Conservation (phyloP, 2,888 invertebrate genomes). For the Phasia obesa region DNA sequence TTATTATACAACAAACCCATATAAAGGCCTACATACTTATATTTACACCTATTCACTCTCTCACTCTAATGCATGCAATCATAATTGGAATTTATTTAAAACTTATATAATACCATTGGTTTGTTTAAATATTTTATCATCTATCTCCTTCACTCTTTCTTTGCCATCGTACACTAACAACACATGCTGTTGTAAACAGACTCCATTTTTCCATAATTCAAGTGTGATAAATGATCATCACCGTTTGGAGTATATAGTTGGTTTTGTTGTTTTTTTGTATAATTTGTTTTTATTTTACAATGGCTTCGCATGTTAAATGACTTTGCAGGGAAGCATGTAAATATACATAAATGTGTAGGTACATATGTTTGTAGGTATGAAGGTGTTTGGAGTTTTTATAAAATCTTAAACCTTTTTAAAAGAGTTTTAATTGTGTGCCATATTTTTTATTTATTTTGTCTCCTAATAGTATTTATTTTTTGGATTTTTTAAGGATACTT, state of each 20-base stretch:
- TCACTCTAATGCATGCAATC: not conserved
- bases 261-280: not conserved
- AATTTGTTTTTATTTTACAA: constrained; percentile 38
- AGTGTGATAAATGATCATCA: constrained; percentile 45
- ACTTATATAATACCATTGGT: constrained; percentile 30
- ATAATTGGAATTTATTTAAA: not conserved
- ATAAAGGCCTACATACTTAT: not conserved
- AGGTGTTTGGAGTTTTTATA: not conserved
- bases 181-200: constrained; percentile 4
- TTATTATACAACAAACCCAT: not conserved
- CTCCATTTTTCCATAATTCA: constrained; percentile 54
- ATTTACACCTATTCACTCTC: constrained; percentile 22
- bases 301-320: constrained; percentile 40
- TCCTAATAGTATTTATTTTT: constrained; percentile 21
- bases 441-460: not conserved
- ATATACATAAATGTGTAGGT: not conserved
- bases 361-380: not conserved
- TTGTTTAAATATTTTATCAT: not conserved
- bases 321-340: too few relatives aligned
- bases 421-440: not conserved
- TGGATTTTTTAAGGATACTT: not conserved
- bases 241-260: constrained; percentile 18
- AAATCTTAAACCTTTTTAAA: not conserved
- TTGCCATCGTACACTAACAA: not conserved
- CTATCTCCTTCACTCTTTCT: constrained; percentile 37